These are phyloP conservation scores for Galeruca laticollis DNA, from an alignment of 2,888 invertebrate genomes.

Conservation along the genomic window DNA sequence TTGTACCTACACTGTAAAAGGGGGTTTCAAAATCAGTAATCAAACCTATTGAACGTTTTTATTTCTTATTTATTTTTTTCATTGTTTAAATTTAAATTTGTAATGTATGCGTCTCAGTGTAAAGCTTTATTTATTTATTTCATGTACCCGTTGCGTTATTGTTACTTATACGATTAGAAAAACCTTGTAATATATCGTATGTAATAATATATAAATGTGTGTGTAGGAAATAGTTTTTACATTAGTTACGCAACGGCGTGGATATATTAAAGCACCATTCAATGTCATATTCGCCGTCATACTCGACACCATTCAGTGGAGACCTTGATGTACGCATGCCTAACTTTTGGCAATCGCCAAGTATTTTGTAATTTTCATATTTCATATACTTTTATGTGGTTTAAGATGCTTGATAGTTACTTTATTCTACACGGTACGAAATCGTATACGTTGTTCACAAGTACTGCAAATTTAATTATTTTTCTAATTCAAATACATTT, in stretches of 20 bases:
- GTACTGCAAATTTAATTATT: too few relatives aligned
- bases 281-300: slow-evolving; percentile 56
- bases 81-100: neutral
- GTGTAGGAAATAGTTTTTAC: slow-evolving; percentile 49
- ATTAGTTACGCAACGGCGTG: slow-evolving; percentile 53
- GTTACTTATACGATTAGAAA: slow-evolving; percentile 11
- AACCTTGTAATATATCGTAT: slow-evolving; percentile 35
- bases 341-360: slow-evolving; percentile 23
- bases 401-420: neutral
- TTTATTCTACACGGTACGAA: too few relatives aligned
- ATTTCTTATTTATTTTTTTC: neutral
- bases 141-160: neutral
- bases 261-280: slow-evolving; percentile 58
- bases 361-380: neutral
- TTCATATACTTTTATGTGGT: neutral
- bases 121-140: neutral
- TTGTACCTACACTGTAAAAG: too few relatives aligned
- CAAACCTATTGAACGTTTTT: too few relatives aligned
- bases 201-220: slow-evolving; percentile 18
- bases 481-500: too few relatives aligned
- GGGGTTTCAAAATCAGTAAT: too few relatives aligned
- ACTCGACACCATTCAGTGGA: slow-evolving; percentile 20
- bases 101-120: neutral
- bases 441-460: too few relatives aligned
- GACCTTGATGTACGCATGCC: slow-evolving; percentile 35